Conservation (phyloP, 1,140 invertebrate genomes). For the Scaptodrosophila lebanonensis region DNA sequence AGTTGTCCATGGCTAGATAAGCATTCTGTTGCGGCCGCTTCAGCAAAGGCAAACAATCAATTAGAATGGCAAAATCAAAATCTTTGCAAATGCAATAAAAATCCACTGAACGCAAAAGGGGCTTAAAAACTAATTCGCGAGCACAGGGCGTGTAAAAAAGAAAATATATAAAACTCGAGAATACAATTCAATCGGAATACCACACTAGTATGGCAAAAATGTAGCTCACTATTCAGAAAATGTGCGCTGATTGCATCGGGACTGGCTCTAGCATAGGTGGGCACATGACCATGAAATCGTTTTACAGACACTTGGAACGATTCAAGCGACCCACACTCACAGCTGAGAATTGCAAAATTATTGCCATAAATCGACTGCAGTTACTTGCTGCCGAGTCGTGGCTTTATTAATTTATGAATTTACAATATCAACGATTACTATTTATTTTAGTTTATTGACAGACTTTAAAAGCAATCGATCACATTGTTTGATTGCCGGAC, state of each 20-base stretch:
- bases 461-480: slow-evolving; percentile 72
- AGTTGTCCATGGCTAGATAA: slow-evolving; percentile 44
- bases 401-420: slow-evolving; percentile 58
- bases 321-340: slow-evolving; percentile 2
- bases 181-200: slow-evolving; percentile 17
- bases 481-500: background rate
- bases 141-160: slow-evolving; percentile 32
- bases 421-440: slow-evolving; percentile 63
- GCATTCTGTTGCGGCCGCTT: slow-evolving; percentile 25
- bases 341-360: slow-evolving; percentile 14
- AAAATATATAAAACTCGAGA: slow-evolving; percentile 24
- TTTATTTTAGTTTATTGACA: slow-evolving; percentile 59
- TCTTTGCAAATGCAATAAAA: slow-evolving; percentile 66
- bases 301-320: slow-evolving; percentile 3
- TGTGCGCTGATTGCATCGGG: background rate
- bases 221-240: background rate
- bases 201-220: slow-evolving; percentile 30
- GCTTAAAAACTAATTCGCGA: slow-evolving; percentile 71
- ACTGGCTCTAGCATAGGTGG: slow-evolving; percentile 1
- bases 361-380: slow-evolving; percentile 62
- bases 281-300: slow-evolving; percentile 41
- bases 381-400: slow-evolving; percentile 9
- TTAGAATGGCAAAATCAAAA: slow-evolving; percentile 73
- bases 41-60: slow-evolving; percentile 63
- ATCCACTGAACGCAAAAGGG: slow-evolving; percentile 61